Base-by-base conservation (phyloP, 2,888 invertebrate genomes). In the Pammene aurita region DNA sequence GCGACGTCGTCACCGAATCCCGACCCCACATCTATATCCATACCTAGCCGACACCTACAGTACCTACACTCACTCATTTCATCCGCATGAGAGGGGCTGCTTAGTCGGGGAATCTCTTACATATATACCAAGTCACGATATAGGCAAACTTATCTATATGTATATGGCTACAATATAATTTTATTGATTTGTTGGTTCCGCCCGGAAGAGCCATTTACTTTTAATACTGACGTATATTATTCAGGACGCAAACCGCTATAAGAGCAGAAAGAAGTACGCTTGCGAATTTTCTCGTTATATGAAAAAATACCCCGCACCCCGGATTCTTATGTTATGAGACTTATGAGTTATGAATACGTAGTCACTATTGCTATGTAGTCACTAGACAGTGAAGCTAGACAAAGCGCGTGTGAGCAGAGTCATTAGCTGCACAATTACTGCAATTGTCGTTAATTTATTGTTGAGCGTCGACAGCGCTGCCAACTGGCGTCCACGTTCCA, bases 361-460 rank as follows among this genome's bases (percentile, higher is more conserved):
- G 34, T 13, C 13, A 26, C 9, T 6, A 13, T n/a, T 35, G 35
- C 38, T n/a, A 13, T 26, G 16, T 9, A 52, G 50, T 62, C 50
- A 41, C 18, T n/a, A 52, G 50, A 38, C 62, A 62, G 50, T 41
- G 62, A 52, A 52, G 62, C 62, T 62, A 62, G 62, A 62, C 50
- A 50, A 62, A 62, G 62, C 62, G 62, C 62, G 58, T 60, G 82
- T 78, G 84, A 86, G 80, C 80, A 78, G 77, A 80, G 78, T 87
- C 86, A 88, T 89, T 90, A 89, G 84, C 87, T 87, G 87, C 86
- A 87, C 90, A 91, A 91, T 92, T 92, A 90, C 86, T 88, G 88
- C 90, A 90, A 91, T 91, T 90, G 90, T 86, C 83, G 86, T 87
- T 88, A 90, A 92, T 91, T 89, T 89, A 90, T 90, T 83, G 85